Evolutionary conservation across 2,888 invertebrate species (phyloP).

Genomic region (Mycalesis mineus): DNA sequence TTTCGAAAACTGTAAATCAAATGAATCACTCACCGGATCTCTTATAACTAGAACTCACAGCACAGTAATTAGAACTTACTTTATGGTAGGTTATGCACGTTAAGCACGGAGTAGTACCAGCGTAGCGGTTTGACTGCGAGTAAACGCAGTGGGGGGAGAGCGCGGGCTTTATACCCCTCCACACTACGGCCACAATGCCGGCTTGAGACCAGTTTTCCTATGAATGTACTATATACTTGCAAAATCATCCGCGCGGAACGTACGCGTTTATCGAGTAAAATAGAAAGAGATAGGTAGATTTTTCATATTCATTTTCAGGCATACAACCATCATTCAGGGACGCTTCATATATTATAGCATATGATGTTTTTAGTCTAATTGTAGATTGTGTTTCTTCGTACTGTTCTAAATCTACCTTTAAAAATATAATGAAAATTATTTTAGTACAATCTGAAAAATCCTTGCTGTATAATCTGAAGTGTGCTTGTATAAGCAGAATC

Average conservation of each 20-base stretch:
- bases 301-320: no score
- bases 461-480: no score
- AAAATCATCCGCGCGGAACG: not conserved
- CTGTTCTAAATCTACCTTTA: no score
- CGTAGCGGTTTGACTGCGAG: conserved; percentile 39
- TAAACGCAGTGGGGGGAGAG: conserved; percentile 50
- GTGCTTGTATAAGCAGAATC: no score
- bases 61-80: conserved; percentile 42
- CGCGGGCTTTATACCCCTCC: conserved; percentile 46
- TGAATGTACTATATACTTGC: conserved; percentile 9
- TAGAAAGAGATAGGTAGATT: not conserved
- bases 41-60: conserved; percentile 7
- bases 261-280: not conserved
- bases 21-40: not conserved
- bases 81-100: conserved; percentile 35
- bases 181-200: conserved; percentile 12
- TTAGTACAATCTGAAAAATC: no score
- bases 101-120: conserved; percentile 36
- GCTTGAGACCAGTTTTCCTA: conserved; percentile 33
- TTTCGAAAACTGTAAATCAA: not conserved
- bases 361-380: no score
- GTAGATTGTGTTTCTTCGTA: no score
- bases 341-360: no score
- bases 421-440: no score
- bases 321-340: no score